phyloP scores from a whole-genome alignment of 2,797 vertebrate species.

The Tapirus indicus region DNA sequence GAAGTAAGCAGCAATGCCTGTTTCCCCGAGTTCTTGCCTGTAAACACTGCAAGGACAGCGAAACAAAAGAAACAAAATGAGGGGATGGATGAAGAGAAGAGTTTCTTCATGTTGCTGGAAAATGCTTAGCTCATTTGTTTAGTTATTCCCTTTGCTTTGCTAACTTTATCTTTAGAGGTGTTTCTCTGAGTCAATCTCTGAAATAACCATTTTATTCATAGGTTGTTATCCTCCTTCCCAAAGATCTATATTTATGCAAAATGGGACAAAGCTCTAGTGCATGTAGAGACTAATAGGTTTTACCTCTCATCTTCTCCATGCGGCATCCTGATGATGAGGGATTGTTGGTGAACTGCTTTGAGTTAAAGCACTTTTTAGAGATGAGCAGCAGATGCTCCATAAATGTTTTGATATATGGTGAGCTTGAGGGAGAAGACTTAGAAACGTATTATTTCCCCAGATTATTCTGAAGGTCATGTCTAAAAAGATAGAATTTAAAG shows the following conservation, averaged over 20 bases:
- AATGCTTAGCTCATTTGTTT: background rate
- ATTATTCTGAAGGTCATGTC: conserved; percentile 9
- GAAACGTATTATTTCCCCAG: background rate
- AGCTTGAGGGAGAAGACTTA: background rate
- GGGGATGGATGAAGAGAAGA: background rate
- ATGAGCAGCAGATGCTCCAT: background rate
- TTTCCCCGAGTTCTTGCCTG: background rate
- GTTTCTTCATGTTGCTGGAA: background rate
- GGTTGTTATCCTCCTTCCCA: background rate
- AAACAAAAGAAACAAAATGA: background rate
- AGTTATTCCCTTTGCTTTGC: background rate
- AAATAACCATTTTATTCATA: background rate
- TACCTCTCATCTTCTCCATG: background rate
- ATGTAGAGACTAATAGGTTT: background rate
- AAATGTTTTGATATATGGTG: background rate
- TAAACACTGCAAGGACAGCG: background rate
- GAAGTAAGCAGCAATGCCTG: background rate
- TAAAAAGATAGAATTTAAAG: background rate
- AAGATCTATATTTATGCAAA: background rate
- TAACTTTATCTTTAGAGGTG: background rate
- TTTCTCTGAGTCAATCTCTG: background rate
- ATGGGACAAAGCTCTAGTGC: background rate
- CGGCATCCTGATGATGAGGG: background rate
- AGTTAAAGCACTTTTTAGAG: background rate
- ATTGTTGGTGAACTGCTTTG: background rate